These are phyloP conservation scores for Ictalurus punctatus DNA, from an alignment of 2,113 vertebrate genomes.

Conservation along the genomic window DNA sequence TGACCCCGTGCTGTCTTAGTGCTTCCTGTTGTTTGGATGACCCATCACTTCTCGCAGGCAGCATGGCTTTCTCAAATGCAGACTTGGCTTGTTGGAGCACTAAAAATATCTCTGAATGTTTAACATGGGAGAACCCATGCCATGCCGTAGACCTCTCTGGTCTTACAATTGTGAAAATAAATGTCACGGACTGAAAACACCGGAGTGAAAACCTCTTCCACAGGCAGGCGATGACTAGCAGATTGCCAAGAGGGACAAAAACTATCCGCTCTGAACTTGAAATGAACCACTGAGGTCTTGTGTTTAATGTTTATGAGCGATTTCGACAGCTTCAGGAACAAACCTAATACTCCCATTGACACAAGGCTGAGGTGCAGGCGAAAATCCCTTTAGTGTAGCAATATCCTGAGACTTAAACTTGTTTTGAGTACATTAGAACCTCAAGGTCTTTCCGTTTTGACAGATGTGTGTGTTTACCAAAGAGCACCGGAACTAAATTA, in stretches of 20 bases:
- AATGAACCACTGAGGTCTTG: slow-evolving; percentile 41
- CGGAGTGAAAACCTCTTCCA: slow-evolving; percentile 7
- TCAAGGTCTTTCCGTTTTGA: slow-evolving; percentile 14
- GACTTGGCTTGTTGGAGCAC: neutral
- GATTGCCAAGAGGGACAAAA: slow-evolving; percentile 51
- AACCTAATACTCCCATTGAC: slow-evolving; percentile 34
- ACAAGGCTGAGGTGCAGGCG: neutral
- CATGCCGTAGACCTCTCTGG: neutral
- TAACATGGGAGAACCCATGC: slow-evolving; percentile 16
- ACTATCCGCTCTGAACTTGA: slow-evolving; percentile 52
- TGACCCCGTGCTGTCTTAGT: slow-evolving; percentile 10
- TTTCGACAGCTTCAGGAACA: slow-evolving; percentile 29
- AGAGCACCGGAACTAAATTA: neutral
- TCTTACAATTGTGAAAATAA: slow-evolving; percentile 49
- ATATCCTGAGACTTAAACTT: slow-evolving; percentile 35
- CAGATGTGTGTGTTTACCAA: neutral
- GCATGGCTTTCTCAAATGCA: neutral
- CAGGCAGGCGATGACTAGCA: slow-evolving; percentile 12
- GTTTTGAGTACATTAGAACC: slow-evolving; percentile 33
- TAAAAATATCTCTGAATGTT: slow-evolving; percentile 42
- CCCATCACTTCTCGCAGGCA: slow-evolving; percentile 16
- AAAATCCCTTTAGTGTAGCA: slow-evolving; percentile 25
- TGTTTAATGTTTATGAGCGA: slow-evolving; percentile 22
- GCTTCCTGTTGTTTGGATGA: slow-evolving; percentile 55
- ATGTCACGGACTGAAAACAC: slow-evolving; percentile 36